Conservation (phyloP, 2,888 invertebrate species). For the Monoplex corrugatus region DNA sequence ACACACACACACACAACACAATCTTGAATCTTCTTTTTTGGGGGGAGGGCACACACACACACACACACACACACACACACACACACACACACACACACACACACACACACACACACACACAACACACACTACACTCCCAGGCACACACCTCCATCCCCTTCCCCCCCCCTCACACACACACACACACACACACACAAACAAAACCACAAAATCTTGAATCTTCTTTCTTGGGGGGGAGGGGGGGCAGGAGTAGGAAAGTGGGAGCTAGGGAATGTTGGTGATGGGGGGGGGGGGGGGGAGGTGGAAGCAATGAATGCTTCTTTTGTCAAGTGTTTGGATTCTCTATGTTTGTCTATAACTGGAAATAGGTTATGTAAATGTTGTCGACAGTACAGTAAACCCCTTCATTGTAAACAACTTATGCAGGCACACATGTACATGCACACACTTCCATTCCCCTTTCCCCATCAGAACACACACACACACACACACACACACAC, state of each 20-base stretch:
- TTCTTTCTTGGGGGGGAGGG: too few relatives aligned
- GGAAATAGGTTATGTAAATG: too few relatives aligned
- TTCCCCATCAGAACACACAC: not conserved
- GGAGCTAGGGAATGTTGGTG: too few relatives aligned
- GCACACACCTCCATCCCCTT: not conserved
- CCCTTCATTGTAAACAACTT: too few relatives aligned
- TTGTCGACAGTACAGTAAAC: too few relatives aligned
- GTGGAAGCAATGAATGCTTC: too few relatives aligned
- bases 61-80: not conserved
- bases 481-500: conserved; percentile 10
- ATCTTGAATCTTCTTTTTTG: too few relatives aligned
- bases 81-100: not conserved
- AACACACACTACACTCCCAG: not conserved
- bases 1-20: not conserved
- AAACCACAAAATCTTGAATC: too few relatives aligned
- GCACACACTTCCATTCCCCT: not conserved
- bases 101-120: not conserved
- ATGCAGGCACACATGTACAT: not conserved
- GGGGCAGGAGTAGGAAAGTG: too few relatives aligned
- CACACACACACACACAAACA: not conserved
- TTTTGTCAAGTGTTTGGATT: too few relatives aligned
- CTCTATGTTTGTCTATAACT: too few relatives aligned
- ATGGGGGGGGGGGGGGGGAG: too few relatives aligned
- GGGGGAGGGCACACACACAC: not conserved
- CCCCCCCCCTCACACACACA: not conserved